Base-by-base conservation (phyloP, 2,797 vertebrate genomes). In the Australoheros facetus region DNA sequence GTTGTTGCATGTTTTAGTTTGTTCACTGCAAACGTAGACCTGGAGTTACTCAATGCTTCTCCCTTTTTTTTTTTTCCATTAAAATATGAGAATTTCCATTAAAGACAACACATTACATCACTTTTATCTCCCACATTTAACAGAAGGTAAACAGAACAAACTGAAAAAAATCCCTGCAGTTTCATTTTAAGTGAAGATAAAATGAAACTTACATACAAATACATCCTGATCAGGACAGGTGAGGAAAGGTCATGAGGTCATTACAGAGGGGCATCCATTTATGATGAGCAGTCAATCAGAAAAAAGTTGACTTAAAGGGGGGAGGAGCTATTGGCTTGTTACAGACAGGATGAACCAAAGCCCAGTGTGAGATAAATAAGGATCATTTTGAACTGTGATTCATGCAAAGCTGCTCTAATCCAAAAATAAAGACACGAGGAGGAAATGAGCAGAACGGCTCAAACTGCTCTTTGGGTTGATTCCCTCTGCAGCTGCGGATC, bases 71-170 rank as follows among this genome's bases (percentile, higher is more conserved):
- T 23, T 51, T 32, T 0, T 17, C 0, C 28, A 42, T 19, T 48
- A 17, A 48, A 13, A n/a, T 17, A 69, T 51, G 42, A 69, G 42
- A 69, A 30, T 26, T 51, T 3, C 6, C 9, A 13, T 0, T 69
- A 0, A 69, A 69, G 42, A 69, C 45, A 11, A 17, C 30, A 26
- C 5, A 1, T 12, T 42, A 51, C 28, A 8, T 51, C 26, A 0
- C 42, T 51, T 45, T 28, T 11, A n/a, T 69, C 26, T 32, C 0
- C 64, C 17, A 32, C 17, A 4, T 0, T 17, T 51, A 26, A 69
- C 42, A 51, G 17, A 30, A 69, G 26, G 64, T 69, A 69, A 56
- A 69, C 64, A 69, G 62, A 69, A 69, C 26, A 9, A 51, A 69
- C 12, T 13, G 4, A 26, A 51, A 51, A 16, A 30, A 30, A 30